Evolutionary conservation across 1,140 invertebrate species (phyloP), one percentile per base, ranked within the genome.

Genomic region (Aleiodes sp.): DNA sequence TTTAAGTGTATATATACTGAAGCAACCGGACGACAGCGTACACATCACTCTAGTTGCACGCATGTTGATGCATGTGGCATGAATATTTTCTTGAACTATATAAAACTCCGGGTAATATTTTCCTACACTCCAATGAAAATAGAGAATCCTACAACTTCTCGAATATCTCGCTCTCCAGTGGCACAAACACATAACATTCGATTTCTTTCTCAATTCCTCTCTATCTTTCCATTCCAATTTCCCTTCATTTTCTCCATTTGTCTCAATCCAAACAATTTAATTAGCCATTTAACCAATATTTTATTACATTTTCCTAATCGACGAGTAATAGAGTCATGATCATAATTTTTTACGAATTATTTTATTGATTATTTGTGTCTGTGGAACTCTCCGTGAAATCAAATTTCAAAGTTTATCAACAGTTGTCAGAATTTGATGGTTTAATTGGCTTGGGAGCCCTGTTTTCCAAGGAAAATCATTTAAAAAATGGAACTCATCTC

Each of bases 81-180:
- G 75, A 73, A 79, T 78, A 75, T 76, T 76, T 79, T 43, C 60
- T 70, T 68, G 12, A 71, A 60, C 64, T n/a, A n/a, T n/a, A n/a
- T n/a, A n/a, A n/a, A 46, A 70, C 60, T 60, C 43, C 37, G 43
- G 68, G 59, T 73, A n/a, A 67, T 43, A 63, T 57, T 26, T 63
- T 56, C 31, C 33, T 56, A 24, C 4, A n/a, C 16, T 24, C 41
- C 41, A 46, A n/a, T 46, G 14, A 35, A 46, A n/a, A n/a, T n/a
- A n/a, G n/a, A n/a, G n/a, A n/a, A n/a, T n/a, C n/a, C n/a, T n/a
- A n/a, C 41, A 16, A n/a, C 41, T 46, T 46, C 14, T 46, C 7
- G 12, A 21, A 60, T 57, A 60, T 62, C 28, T 69, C 28, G 28
- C 14, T 35, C 12, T 28, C 10, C 14, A 63, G 43, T 57, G 24